Conservation (phyloP, 2,797 vertebrate species). For the Coranthus polyacanthus region DNA sequence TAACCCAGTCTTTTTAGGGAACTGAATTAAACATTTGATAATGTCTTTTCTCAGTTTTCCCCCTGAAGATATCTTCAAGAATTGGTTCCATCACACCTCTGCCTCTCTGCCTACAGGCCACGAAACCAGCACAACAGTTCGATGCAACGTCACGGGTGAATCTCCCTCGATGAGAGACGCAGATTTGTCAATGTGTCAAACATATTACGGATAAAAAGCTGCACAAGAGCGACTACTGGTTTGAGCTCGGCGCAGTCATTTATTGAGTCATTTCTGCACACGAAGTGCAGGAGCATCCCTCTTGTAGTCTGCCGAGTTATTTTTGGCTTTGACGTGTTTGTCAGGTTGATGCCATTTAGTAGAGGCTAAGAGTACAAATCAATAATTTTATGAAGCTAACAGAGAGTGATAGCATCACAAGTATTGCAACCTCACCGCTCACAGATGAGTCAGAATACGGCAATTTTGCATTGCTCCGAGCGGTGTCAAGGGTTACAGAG, state of each 20-base stretch:
- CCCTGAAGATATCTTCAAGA: not conserved
- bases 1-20: slow-evolving; percentile 24
- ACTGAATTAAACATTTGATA: slow-evolving; percentile 29
- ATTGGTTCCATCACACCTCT: not conserved
- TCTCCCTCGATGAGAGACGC: not conserved
- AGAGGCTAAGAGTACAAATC: not conserved
- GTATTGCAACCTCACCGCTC: not conserved
- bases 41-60: not conserved
- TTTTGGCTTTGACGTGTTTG: not conserved
- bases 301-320: not conserved
- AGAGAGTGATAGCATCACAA: not conserved
- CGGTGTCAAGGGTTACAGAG: not conserved
- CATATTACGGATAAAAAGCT: not conserved
- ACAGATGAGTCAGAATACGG: not conserved
- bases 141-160: too few relatives aligned
- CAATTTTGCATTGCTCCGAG: not conserved
- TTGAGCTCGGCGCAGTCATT: not conserved
- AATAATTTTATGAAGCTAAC: not conserved
- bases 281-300: not conserved
- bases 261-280: not conserved
- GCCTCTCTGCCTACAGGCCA: not conserved
- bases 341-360: not conserved
- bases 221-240: not conserved
- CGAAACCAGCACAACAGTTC: not conserved
- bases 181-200: not conserved